Conservation (phyloP, 2,113 vertebrate species). For the Agelaius phoeniceus region DNA sequence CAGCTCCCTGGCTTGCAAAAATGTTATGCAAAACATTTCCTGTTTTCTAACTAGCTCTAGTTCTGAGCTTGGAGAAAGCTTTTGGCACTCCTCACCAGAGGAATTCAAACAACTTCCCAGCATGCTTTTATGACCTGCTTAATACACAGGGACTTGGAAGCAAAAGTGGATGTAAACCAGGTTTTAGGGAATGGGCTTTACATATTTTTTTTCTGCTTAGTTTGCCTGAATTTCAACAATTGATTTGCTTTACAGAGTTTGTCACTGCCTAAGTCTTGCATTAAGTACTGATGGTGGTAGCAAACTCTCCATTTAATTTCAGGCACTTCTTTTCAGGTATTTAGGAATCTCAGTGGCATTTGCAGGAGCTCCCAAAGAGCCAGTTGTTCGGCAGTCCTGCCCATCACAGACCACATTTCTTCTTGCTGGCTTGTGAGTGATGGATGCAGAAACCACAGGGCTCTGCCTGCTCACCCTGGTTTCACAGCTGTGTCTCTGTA, state of each 20-base stretch:
- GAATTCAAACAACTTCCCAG: slow-evolving; percentile 26
- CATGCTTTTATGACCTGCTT: slow-evolving; percentile 31
- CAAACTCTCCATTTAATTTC: not conserved
- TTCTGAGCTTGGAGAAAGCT: slow-evolving; percentile 34
- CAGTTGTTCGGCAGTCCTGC: not conserved
- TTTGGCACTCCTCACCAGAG: slow-evolving; percentile 33
- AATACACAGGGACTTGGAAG: slow-evolving; percentile 22
- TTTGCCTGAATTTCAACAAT: not conserved
- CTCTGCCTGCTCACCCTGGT: not conserved
- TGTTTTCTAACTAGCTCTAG: slow-evolving; percentile 46
- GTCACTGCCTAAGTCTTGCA: not conserved
- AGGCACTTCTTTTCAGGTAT: not conserved
- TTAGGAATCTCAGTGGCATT: not conserved
- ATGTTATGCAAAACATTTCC: slow-evolving; percentile 43
- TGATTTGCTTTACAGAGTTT: not conserved
- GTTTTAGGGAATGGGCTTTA: not conserved
- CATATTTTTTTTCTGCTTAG: not conserved
- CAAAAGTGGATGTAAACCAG: slow-evolving; percentile 10
- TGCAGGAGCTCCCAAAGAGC: not conserved
- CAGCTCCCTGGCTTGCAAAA: slow-evolving; percentile 25
- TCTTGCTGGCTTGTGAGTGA: not conserved
- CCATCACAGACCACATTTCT: not conserved
- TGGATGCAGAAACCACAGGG: not conserved
- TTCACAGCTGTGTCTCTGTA: not conserved
- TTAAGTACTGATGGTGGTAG: not conserved